Base-by-base conservation (phyloP, 1,140 invertebrate genomes). In the Hylaeus volcanicus region DNA sequence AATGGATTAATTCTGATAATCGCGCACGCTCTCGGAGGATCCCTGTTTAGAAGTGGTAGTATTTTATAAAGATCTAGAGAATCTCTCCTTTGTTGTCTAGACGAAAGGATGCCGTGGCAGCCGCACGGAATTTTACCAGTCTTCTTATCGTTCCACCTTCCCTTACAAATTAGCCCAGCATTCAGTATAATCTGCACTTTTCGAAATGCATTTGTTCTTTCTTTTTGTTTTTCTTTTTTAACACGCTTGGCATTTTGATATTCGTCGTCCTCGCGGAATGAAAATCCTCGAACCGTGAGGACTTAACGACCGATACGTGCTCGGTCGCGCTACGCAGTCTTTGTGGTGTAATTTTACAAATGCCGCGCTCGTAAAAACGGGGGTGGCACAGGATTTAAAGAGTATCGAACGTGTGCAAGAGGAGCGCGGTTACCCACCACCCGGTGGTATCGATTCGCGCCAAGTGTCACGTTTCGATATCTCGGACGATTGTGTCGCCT, bases 221-320 rank as follows among this genome's bases (percentile, higher is more conserved):
- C 26, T 26, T 26, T 26, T 26, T 26, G 14, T 48, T 58, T 74
- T 15, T 58, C 43, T 15, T n/a, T 11, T 26, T 26, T 26, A 26
- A n/a, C 4, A 12, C n/a, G 43, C 9, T 1, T 37, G 5, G 64
- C 64, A 68, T 66, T 79, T 60, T 69, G 74, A 84, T 74, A 41
- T 4, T 37, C 53, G 37, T 6, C 14, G 51, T 69, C 56, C 12
- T 14, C 12, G 26, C 12, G 12, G 66, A 71, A 74, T 74, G 74
- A 83, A 60, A 82, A 72, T 45, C 41, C 26, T 1, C 43, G 53
- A 14, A 45, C 65, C 9, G 41, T 37, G 11, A 9, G 39, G 37
- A 39, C 74, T 43, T 12, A 79, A 85, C 39, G 81, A 14, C 58
- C 45, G 55, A 74, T 71, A 79, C 75, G 81, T 85, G 80, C 53